These are phyloP conservation scores for Eulimnadia texana DNA, from an alignment of 1,140 invertebrate genomes.

Conservation along the genomic window DNA sequence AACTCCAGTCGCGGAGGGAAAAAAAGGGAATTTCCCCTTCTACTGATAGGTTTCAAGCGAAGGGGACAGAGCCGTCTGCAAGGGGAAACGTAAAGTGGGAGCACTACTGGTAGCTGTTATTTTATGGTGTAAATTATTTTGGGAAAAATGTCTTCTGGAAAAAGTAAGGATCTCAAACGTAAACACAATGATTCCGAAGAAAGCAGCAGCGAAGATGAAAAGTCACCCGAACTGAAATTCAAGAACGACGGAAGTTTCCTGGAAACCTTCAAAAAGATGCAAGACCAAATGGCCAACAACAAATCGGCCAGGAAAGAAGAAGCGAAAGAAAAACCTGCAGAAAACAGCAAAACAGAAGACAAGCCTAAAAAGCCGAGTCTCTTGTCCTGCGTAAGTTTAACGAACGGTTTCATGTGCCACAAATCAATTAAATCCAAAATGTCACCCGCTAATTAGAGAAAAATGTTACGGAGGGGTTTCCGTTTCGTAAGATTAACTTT, in stretches of 20 bases:
- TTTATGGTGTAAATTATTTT: too few relatives aligned
- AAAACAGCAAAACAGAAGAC: background rate
- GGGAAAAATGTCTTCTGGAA: too few relatives aligned
- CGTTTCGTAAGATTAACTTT: background rate
- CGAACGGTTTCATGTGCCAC: background rate
- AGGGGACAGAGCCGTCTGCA: too few relatives aligned
- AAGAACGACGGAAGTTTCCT: constrained; percentile 77
- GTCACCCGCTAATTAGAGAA: background rate
- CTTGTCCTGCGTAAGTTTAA: constrained; percentile 4
- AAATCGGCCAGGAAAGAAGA: background rate
- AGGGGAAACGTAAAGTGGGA: background rate
- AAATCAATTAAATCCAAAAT: background rate
- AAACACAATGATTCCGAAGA: constrained; percentile 13
- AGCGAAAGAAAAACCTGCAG: constrained; percentile 18
- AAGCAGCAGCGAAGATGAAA: constrained; percentile 14
- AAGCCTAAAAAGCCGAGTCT: constrained; percentile 7
- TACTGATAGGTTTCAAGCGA: too few relatives aligned
- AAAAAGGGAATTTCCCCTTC: too few relatives aligned
- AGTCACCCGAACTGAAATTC: constrained; percentile 37
- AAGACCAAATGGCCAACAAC: constrained; percentile 32
- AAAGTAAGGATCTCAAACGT: background rate
- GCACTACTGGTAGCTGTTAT: too few relatives aligned
- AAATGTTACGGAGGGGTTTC: background rate
- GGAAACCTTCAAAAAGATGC: constrained; percentile 79
- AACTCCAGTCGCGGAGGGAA: too few relatives aligned